Base-by-base conservation (phyloP, 2,888 invertebrate genomes). In the Allolobophora icterica region DNA sequence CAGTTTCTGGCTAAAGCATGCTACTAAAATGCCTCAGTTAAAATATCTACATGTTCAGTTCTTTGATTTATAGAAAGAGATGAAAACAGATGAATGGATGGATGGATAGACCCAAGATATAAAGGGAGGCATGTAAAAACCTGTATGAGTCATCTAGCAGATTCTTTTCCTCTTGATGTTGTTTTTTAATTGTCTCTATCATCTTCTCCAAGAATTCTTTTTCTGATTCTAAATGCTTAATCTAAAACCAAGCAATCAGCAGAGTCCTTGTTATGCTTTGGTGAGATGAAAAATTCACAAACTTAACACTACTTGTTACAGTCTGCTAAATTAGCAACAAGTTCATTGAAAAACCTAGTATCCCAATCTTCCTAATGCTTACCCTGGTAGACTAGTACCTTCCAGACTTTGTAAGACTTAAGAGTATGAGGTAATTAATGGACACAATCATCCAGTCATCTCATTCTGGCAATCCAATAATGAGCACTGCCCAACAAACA, bases 131-230 rank as follows among this genome's bases (percentile, higher is more conserved):
- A 30, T 71, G n/a, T 84, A 87, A 30, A 24, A 38, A 87, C 87
- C 87, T 34, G 38, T 35, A 94, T 19, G 95, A 94, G n/a, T 93
- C 93, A 92, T 95, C 95, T 21, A 95, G 92, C 45, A 95, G 94
- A 71, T 92, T 90, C n/a, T 94, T 93, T 91, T 95, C 95, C 58
- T 95, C 95, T 45, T 94, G 93, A 91, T 94, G 94, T 92, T 94
- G 93, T 38, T 93, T 92, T 91, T 94, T 94, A 33, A 94, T 93
- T 83, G 94, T 94, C 40, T 94, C 94, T 30, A 95, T 90, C 90
- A 94, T 91, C 5, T 94, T 93, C 91, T 94, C 93, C 0, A 94
- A 93, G 92, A 95, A 94, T 52, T 94, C 93, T 89, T 94, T 94
- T 92, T 95, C 95, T 42, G 94, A 92, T 91, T 94, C 95, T 35